These are phyloP conservation scores for Pycnomerus fuliginosus DNA, from an alignment of 2,888 invertebrate species.

Conservation along the genomic window DNA sequence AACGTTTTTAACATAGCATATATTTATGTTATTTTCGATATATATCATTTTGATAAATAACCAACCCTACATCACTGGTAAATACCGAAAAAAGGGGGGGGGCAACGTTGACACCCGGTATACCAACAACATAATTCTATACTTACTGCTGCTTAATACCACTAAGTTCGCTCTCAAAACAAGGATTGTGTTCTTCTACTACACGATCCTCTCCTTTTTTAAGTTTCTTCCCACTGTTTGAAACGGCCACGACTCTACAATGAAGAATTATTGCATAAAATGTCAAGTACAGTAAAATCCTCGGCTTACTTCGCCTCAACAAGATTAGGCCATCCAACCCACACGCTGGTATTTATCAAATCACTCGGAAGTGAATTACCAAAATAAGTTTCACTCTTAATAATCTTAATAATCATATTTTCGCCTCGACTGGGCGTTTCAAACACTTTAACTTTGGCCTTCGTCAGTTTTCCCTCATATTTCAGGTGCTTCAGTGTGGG, in stretches of 20 bases:
- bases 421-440: constrained; percentile 78
- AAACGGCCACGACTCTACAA: constrained; percentile 63
- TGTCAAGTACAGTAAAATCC: too few relatives aligned
- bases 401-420: constrained; percentile 77
- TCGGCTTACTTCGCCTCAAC: constrained; percentile 71
- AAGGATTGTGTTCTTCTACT: constrained; percentile 51
- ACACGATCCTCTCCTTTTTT: constrained; percentile 51
- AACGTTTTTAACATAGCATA: too few relatives aligned
- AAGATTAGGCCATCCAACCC: constrained; percentile 92
- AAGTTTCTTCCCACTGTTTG: constrained; percentile 55
- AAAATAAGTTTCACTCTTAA: constrained; percentile 47
- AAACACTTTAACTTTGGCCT: constrained; percentile 82
- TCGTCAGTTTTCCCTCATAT: constrained; percentile 62
- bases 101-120: too few relatives aligned
- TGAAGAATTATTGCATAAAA: too few relatives aligned
- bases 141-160: constrained; percentile 61
- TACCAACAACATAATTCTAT: too few relatives aligned
- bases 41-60: too few relatives aligned
- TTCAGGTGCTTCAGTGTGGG: constrained; percentile 85
- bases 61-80: too few relatives aligned
- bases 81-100: too few relatives aligned
- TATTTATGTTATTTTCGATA: too few relatives aligned
- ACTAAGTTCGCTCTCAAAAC: constrained; percentile 56
- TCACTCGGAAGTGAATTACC: constrained; percentile 48
- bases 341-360: constrained; percentile 71